phyloP scores from a whole-genome alignment of 2,113 vertebrate genomes.

The Eulemur macaco region DNA sequence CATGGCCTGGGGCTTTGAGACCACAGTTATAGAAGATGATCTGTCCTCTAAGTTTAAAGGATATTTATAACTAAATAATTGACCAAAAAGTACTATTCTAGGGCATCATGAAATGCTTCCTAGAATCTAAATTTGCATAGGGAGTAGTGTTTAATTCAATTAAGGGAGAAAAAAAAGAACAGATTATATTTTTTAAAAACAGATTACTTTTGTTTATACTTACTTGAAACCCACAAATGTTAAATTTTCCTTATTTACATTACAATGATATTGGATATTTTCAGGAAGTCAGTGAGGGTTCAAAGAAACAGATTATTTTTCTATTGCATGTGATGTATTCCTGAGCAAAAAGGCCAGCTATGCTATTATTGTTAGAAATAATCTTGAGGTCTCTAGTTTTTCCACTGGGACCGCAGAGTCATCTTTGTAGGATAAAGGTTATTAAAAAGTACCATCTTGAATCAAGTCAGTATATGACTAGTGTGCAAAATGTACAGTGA shows the following conservation, averaged over 20 bases:
- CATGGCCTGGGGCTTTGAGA: too few species aligned
- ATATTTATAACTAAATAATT: background rate
- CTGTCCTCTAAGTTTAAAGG: background rate
- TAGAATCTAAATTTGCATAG: conserved; percentile 5
- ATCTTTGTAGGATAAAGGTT: conserved; percentile 43
- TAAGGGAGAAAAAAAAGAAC: background rate
- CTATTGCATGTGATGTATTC: background rate
- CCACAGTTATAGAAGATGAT: background rate
- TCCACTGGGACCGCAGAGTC: background rate
- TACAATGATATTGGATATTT: background rate
- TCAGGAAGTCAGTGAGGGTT: background rate
- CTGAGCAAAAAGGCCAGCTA: background rate
- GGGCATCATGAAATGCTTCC: background rate
- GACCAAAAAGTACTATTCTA: background rate
- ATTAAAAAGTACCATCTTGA: conserved; percentile 46
- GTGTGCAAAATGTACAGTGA: background rate
- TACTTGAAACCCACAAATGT: background rate
- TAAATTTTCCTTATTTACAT: conserved; percentile 14
- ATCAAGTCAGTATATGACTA: conserved; percentile 40
- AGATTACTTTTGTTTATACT: background rate
- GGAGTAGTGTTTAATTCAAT: background rate
- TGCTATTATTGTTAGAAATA: conserved; percentile 40
- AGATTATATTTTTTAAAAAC: background rate
- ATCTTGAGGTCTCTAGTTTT: conserved; percentile 16
- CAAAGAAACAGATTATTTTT: conserved; percentile 31